A percentile compares a stretch with the other conserved stretches of the same genome.
Evolutionary conservation across 2,888 invertebrate genomes (phyloP).

Genomic region (Heliconius cydno): DNA sequence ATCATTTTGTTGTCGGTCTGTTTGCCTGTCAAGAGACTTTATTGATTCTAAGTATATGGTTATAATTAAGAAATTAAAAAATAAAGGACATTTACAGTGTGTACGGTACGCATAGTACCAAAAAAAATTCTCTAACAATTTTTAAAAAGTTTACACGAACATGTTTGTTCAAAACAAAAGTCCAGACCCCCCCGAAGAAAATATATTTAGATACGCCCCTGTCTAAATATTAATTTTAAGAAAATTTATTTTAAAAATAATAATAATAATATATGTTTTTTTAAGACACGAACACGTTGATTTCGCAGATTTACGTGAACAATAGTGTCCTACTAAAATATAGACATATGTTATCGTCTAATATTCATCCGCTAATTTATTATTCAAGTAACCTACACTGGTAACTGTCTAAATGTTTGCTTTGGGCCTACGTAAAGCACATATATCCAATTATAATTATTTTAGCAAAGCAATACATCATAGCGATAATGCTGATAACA

Average conservation of each 20-base stretch:
- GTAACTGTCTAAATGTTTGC: slow-evolving; percentile 18
- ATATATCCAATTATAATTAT: slow-evolving; percentile 23
- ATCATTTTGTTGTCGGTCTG: too few species aligned
- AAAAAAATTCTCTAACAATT: too few species aligned
- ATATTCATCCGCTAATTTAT: slow-evolving; percentile 27
- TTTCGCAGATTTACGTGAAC: neutral
- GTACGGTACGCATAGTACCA: too few species aligned
- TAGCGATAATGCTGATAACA: slow-evolving; percentile 4
- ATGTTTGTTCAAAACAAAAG: too few species aligned
- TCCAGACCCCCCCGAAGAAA: too few species aligned
- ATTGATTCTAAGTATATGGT: too few species aligned
- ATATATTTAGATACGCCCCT: too few species aligned
- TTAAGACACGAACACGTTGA: neutral
- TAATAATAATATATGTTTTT: neutral
- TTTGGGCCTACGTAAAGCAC: slow-evolving; percentile 20
- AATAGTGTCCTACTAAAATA: neutral
- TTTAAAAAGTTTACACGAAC: too few species aligned
- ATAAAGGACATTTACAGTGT: too few species aligned
- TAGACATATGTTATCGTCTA: slow-evolving; percentile 22
- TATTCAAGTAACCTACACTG: slow-evolving; percentile 22
- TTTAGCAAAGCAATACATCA: neutral
- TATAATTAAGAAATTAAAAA: too few species aligned
- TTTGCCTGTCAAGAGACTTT: too few species aligned
- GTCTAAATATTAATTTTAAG: neutral
- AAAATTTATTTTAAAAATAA: neutral